These are phyloP conservation scores for Hypsibius dujardini DNA, from an alignment of 1,140 invertebrate species.

Conservation along the genomic window DNA sequence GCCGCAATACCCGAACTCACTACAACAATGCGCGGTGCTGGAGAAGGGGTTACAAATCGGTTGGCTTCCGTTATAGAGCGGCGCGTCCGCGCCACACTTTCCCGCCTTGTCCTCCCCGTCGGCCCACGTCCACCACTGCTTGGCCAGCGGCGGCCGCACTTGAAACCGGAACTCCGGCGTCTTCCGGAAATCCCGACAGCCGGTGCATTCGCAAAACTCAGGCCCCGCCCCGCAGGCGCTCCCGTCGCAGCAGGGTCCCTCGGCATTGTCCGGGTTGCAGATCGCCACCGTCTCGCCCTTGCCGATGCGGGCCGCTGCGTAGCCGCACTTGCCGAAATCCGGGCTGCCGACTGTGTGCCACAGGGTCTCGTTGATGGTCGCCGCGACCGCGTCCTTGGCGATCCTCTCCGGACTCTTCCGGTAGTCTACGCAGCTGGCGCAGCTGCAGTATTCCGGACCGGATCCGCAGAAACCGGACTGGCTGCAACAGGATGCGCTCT, in stretches of 20 bases:
- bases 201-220: neutral
- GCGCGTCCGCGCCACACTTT: constrained; percentile 1
- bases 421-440: neutral
- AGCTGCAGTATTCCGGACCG: neutral
- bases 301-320: neutral
- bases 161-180: neutral
- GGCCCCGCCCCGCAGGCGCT: neutral
- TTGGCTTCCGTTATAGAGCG: neutral
- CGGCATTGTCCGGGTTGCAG: neutral
- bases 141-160: neutral
- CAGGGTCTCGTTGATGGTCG: neutral
- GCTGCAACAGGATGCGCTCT: neutral
- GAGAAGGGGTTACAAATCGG: neutral
- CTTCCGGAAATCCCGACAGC: neutral
- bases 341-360: neutral
- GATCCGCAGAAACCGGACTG: constrained; percentile 2
- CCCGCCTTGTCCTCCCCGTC: neutral
- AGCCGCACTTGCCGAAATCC: neutral
- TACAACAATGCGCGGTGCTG: neutral
- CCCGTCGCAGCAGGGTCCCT: neutral
- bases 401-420: neutral
- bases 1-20: neutral
- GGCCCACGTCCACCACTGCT: constrained; percentile 15
- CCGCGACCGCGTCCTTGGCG: neutral
- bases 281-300: neutral